Conservation (phyloP, 2,888 invertebrate species). For the Sminthurinus aureus region DNA sequence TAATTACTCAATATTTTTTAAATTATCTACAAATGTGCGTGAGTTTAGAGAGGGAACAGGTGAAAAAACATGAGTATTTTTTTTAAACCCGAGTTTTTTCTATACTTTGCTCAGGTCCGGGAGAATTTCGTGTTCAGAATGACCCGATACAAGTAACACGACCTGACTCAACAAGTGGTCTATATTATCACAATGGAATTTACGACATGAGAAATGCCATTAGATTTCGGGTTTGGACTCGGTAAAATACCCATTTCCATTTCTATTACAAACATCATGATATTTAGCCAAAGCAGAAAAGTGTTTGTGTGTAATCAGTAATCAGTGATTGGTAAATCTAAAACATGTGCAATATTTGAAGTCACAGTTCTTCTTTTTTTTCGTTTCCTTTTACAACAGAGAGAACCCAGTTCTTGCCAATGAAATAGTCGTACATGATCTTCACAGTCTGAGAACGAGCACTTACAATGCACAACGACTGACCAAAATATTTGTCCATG, state of each 20-base stretch:
- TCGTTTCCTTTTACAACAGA: constrained; percentile 23
- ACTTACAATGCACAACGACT: constrained; percentile 45
- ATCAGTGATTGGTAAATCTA: too few species aligned
- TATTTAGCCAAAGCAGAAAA: too few species aligned
- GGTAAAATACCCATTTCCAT: constrained; percentile 25
- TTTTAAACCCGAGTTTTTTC: too few species aligned
- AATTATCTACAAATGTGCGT: background rate
- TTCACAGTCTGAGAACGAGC: constrained; percentile 40
- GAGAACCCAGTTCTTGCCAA: constrained; percentile 50
- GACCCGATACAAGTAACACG: constrained; percentile 46
- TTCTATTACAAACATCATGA: too few species aligned
- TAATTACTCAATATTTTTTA: background rate
- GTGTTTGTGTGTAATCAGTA: too few species aligned
- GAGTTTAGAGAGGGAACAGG: background rate
- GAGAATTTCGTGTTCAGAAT: constrained; percentile 47
- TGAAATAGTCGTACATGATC: constrained; percentile 46
- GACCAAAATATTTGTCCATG: constrained; percentile 51
- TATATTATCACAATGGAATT: constrained; percentile 42
- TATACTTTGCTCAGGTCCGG: constrained; percentile 39
- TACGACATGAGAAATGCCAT: constrained; percentile 46
- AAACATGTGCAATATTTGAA: too few species aligned
- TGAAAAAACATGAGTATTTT: too few species aligned
- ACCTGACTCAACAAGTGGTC: constrained; percentile 43
- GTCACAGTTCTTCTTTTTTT: too few species aligned
- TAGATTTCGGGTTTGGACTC: constrained; percentile 52